phyloP scores from a whole-genome alignment of 2,113 vertebrate genomes.

The Limnothrissa miodon region DNA sequence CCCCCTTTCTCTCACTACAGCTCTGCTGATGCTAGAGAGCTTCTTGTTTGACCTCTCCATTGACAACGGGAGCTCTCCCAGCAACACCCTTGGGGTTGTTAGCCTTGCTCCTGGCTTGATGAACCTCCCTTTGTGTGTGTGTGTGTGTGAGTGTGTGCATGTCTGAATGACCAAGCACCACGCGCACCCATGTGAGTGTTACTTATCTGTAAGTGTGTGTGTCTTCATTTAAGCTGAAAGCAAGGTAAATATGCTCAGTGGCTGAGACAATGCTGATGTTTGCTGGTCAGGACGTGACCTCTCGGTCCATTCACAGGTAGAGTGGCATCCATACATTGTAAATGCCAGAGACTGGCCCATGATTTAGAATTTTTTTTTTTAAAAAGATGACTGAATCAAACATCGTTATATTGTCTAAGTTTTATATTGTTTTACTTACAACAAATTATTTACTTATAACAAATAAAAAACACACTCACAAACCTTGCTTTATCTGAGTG shows the following conservation, averaged over 20 bases:
- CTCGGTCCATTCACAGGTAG: slow-evolving; percentile 62
- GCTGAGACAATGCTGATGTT: slow-evolving; percentile 70
- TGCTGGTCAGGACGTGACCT: slow-evolving; percentile 72
- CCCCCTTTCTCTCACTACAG: neutral
- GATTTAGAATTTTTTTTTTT: neutral
- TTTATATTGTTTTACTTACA: neutral
- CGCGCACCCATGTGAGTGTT: neutral
- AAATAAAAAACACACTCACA: too few relatives aligned
- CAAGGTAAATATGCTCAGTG: slow-evolving; percentile 72
- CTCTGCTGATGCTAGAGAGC: neutral
- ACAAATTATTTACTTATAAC: too few relatives aligned
- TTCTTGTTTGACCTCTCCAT: slow-evolving; percentile 5
- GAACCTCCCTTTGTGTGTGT: slow-evolving; percentile 27
- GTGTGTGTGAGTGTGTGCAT: slow-evolving; percentile 27
- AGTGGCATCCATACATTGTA: neutral
- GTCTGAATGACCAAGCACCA: slow-evolving; percentile 31
- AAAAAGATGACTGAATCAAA: too few relatives aligned
- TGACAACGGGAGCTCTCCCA: slow-evolving; percentile 7
- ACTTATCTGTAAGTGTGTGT: slow-evolving; percentile 55
- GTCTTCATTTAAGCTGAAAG: slow-evolving; percentile 43
- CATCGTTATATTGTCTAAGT: neutral
- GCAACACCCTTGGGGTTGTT: neutral
- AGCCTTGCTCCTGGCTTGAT: slow-evolving; percentile 12
- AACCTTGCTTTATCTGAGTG: neutral
- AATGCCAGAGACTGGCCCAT: neutral